Evolutionary conservation across 1,140 invertebrate species (phyloP).

Genomic region (Rhynchophorus ferrugineus): DNA sequence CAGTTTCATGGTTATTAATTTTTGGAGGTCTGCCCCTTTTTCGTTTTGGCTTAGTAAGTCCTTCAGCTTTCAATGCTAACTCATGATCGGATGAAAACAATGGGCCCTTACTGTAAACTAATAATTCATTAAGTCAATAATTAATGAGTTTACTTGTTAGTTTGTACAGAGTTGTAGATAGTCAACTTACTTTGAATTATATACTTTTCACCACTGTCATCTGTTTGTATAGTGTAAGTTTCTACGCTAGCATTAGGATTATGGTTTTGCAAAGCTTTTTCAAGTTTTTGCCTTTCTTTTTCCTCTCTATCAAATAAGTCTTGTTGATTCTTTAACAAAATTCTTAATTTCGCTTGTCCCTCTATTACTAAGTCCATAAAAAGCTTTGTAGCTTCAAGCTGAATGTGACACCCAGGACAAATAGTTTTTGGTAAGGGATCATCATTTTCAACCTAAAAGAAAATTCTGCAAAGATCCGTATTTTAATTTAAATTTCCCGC

Average conservation of each 20-base stretch:
- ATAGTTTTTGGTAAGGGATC: conserved; percentile 60
- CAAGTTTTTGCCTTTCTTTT: conserved; percentile 32
- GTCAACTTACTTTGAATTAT: conserved; percentile 46
- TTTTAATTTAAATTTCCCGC: conserved; percentile 4
- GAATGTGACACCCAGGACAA: conserved; percentile 66
- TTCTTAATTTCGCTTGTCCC: conserved; percentile 54
- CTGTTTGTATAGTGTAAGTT: conserved; percentile 34
- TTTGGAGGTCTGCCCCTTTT: conserved; percentile 64
- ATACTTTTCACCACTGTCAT: conserved; percentile 43
- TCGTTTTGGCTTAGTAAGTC: conserved; percentile 54
- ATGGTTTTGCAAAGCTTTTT: conserved; percentile 33
- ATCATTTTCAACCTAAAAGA: conserved; percentile 55
- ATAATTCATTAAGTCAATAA: conserved; percentile 3
- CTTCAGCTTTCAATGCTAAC: conserved; percentile 52
- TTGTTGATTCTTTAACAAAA: conserved; percentile 45
- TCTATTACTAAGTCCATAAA: conserved; percentile 62
- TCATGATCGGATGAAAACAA: conserved; percentile 50
- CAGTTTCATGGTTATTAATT: conserved; percentile 33
- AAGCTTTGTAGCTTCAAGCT: conserved; percentile 60
- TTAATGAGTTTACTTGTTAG: too few species aligned
- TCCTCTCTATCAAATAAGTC: conserved; percentile 28
- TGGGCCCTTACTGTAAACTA: conserved; percentile 46
- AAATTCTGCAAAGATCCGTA: neutral
- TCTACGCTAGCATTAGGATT: conserved; percentile 34
- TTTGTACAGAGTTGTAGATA: too few species aligned